phyloP scores from a whole-genome alignment of 2,797 vertebrate genomes.

The Sparidentex hasta region DNA sequence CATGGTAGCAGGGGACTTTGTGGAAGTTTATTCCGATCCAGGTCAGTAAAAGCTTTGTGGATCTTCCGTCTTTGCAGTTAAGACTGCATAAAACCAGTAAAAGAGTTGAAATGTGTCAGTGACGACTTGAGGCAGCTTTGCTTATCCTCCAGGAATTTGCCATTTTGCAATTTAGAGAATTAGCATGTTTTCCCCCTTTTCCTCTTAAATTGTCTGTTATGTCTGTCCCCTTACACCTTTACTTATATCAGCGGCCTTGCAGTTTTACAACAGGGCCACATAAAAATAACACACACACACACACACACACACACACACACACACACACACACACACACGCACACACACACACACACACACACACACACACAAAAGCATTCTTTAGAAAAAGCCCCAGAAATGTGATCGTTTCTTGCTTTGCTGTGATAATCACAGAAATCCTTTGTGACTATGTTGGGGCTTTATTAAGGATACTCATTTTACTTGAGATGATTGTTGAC shows the following conservation, averaged over 20 bases:
- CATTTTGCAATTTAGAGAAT: background rate
- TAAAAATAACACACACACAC: too few species aligned
- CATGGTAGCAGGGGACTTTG: slow-evolving; percentile 99
- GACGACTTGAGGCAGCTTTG: too few species aligned
- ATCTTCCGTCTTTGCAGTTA: background rate
- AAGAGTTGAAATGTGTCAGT: too few species aligned
- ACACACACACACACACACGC: too few species aligned
- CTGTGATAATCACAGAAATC: background rate
- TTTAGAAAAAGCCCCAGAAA: background rate
- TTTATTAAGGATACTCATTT: background rate
- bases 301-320: too few species aligned
- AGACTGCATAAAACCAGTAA: background rate
- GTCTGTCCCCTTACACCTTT: too few species aligned
- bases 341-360: too few species aligned
- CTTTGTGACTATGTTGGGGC: background rate
- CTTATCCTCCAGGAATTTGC: background rate
- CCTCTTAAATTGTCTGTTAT: too few species aligned
- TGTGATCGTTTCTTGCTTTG: background rate
- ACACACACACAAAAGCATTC: too few species aligned
- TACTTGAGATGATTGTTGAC: background rate
- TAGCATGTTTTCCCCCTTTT: too few species aligned
- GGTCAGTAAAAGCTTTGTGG: slow-evolving; percentile 82
- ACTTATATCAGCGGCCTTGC: background rate
- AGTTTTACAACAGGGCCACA: too few species aligned
- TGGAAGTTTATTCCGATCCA: slow-evolving; percentile 94